These are phyloP conservation scores for Platalea minor DNA, from an alignment of 2,797 vertebrate genomes.

Conservation along the genomic window DNA sequence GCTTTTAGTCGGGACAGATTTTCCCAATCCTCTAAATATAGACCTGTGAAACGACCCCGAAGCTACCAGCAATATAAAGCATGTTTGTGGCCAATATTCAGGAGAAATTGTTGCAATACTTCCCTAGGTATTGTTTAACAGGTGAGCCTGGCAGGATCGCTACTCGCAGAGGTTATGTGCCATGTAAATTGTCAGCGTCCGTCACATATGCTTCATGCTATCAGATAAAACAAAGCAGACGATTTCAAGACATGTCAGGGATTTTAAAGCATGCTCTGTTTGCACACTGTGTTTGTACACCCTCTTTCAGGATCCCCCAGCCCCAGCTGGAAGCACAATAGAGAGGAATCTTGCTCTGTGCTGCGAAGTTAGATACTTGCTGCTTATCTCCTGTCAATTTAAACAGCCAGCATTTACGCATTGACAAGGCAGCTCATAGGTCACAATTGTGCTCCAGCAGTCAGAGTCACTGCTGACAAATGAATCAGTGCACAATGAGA, in stretches of 20 bases:
- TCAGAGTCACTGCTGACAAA: not conserved
- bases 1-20: not conserved
- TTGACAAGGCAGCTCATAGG: not conserved
- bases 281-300: not conserved
- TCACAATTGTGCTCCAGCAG: not conserved
- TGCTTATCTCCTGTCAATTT: not conserved
- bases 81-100: not conserved
- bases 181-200: not conserved
- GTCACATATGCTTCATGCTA: accelerated
- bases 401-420: not conserved
- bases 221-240: not conserved
- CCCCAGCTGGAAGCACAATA: not conserved
- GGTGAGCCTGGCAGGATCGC: not conserved
- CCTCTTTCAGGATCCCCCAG: not conserved
- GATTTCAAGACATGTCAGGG: not conserved
- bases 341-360: not conserved
- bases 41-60: not conserved
- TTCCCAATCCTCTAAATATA: not conserved
- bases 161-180: not conserved
- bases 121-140: not conserved
- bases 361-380: not conserved
- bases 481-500: not conserved
- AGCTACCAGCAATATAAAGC: not conserved
- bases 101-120: not conserved
- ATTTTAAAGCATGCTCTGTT: not conserved